These are phyloP conservation scores for Heliconius hewitsoni DNA, from an alignment of 1,140 invertebrate genomes.

Conservation along the genomic window DNA sequence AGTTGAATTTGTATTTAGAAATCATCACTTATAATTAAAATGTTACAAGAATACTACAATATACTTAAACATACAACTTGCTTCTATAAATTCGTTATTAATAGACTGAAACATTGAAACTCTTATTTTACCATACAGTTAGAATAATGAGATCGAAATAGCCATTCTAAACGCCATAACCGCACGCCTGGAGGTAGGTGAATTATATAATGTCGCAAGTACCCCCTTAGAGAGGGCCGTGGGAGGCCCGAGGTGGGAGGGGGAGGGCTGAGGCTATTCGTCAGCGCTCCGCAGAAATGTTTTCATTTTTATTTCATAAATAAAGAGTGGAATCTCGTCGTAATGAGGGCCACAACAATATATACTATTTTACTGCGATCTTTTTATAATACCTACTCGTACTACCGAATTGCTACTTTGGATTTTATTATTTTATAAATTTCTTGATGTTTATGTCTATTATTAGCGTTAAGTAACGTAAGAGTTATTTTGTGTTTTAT, in stretches of 20 bases:
- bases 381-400: constrained; percentile 21
- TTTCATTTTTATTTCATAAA: constrained; percentile 81
- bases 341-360: constrained; percentile 60
- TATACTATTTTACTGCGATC: constrained; percentile 35
- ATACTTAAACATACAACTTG: no score
- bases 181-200: constrained; percentile 50
- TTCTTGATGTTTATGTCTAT: not conserved
- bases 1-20: no score
- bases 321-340: constrained; percentile 69
- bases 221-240: constrained; percentile 32
- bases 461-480: not conserved
- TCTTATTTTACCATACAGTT: constrained; percentile 16
- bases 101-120: not conserved
- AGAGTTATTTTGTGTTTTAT: not conserved
- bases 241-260: constrained; percentile 21
- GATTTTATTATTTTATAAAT: constrained; percentile 4
- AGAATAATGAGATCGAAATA: constrained; percentile 22
- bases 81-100: not conserved
- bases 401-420: constrained; percentile 12
- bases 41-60: no score
- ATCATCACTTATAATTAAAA: no score
- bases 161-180: constrained; percentile 32
- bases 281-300: constrained; percentile 73
- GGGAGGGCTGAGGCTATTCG: constrained; percentile 57
- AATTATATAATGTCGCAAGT: constrained; percentile 51